phyloP scores from a whole-genome alignment of 2,888 invertebrate genomes.

The Stramonita haemastoma region DNA sequence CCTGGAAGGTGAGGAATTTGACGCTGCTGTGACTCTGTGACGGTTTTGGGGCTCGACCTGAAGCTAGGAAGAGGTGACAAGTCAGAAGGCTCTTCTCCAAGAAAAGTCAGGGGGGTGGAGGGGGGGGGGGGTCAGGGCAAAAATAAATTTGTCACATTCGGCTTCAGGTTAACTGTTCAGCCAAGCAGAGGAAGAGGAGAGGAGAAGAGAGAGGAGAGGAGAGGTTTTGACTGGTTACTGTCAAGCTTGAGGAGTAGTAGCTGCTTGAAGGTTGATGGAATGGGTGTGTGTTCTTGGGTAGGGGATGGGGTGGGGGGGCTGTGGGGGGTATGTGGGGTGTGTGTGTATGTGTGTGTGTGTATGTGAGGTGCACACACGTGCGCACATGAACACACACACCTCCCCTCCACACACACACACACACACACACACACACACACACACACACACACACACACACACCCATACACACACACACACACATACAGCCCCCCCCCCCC shows the following conservation, averaged over 20 bases:
- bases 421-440: too few species aligned
- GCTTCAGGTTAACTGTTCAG: constrained; percentile 26
- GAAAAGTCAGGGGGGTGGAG: background rate
- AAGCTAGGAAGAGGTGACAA: background rate
- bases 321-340: background rate
- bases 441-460: too few species aligned
- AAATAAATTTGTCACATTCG: constrained; percentile 42
- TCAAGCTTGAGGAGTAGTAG: background rate
- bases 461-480: background rate
- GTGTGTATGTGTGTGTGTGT: constrained; percentile 5
- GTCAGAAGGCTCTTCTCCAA: constrained; percentile 2
- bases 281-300: too few species aligned
- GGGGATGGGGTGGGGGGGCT: too few species aligned
- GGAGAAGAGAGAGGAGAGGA: too few species aligned
- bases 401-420: too few species aligned
- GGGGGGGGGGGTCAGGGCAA: background rate
- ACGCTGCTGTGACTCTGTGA: constrained; percentile 33
- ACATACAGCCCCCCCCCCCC: too few species aligned
- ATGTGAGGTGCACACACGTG: background rate
- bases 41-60: constrained; percentile 37
- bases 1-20: constrained; percentile 20
- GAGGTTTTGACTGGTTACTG: background rate
- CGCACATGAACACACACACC: background rate
- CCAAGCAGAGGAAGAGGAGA: background rate
- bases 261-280: background rate